Evolutionary conservation across 2,113 vertebrate species (phyloP).

Genomic region (Cynopterus brachyotis): DNA sequence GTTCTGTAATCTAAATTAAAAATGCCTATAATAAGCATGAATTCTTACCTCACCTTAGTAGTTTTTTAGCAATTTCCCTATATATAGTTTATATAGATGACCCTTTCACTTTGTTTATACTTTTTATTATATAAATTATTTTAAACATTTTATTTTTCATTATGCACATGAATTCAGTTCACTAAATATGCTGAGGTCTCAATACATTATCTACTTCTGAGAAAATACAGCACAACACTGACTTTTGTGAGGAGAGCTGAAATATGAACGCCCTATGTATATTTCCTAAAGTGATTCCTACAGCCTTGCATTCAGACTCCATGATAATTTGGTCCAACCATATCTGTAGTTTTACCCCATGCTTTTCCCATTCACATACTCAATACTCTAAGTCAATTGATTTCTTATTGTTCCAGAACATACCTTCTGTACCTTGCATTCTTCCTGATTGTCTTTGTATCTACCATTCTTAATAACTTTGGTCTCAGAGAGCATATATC

Average conservation of each 20-base stretch:
- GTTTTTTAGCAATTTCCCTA: not conserved
- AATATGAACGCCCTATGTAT: not conserved
- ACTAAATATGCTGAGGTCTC: not conserved
- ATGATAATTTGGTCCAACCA: too few species aligned
- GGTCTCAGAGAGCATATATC: not conserved
- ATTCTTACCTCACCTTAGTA: not conserved
- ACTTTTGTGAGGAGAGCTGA: not conserved
- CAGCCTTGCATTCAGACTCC: not conserved
- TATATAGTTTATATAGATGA: not conserved
- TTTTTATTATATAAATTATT: not conserved
- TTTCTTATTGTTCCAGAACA: not conserved
- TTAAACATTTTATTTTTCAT: not conserved
- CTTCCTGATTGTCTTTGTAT: not conserved
- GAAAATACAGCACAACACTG: not conserved
- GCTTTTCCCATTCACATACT: not conserved
- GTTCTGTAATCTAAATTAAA: not conserved
- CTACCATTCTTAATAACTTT: not conserved
- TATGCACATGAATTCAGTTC: not conserved
- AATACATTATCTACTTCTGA: not conserved
- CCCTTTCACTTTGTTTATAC: not conserved
- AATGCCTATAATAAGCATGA: not conserved
- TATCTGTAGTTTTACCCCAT: not conserved
- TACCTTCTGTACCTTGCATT: not conserved
- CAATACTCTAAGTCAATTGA: rapidly evolving
- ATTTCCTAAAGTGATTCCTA: not conserved